Evolutionary conservation across 2,113 vertebrate species (phyloP).

Genomic region (Mystacornis crossleyi): DNA sequence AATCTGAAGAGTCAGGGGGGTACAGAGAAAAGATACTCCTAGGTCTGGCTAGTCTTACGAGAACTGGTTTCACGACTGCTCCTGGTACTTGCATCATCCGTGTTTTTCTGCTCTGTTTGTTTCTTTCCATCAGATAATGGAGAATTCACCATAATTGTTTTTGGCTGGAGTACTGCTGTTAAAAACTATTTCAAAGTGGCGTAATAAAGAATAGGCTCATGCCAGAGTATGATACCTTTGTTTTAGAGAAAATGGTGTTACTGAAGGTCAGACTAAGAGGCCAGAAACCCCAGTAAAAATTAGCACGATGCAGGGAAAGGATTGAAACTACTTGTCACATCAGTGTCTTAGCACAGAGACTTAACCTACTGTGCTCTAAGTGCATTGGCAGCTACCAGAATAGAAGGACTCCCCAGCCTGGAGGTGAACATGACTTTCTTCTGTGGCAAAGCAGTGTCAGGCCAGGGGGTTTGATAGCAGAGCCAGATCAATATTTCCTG

Average conservation of each 20-base stretch:
- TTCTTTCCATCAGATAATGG: not conserved
- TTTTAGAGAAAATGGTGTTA: not conserved
- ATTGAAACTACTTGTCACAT: not conserved
- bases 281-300: not conserved
- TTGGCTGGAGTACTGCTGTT: not conserved
- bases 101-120: not conserved
- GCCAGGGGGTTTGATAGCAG: not conserved
- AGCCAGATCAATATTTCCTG: not conserved
- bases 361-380: not conserved
- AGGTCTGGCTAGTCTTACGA: not conserved
- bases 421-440: not conserved
- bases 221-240: not conserved
- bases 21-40: not conserved
- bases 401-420: not conserved
- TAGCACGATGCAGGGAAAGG: not conserved
- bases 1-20: not conserved
- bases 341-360: not conserved
- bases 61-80: not conserved
- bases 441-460: rapidly evolving
- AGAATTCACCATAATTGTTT: conserved; percentile 11
- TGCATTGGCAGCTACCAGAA: not conserved
- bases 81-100: not conserved
- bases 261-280: not conserved
- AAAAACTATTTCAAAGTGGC: not conserved
- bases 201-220: not conserved